A percentile compares a stretch with the other conserved stretches of the same genome.
These are phyloP conservation scores for Carassius auratus DNA, from an alignment of 2,113 vertebrate genomes.

Conservation along the genomic window DNA sequence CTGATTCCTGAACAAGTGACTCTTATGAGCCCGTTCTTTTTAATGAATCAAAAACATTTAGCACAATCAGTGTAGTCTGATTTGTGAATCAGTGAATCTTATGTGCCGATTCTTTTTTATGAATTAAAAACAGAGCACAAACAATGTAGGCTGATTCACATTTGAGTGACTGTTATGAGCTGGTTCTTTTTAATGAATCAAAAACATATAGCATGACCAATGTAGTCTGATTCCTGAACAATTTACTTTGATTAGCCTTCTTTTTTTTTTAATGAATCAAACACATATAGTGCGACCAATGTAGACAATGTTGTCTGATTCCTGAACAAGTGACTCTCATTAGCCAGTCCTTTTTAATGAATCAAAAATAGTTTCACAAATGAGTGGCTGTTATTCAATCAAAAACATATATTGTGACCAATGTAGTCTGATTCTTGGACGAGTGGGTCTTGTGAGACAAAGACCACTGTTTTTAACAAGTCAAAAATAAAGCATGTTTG, in stretches of 20 bases:
- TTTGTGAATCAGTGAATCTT: no score
- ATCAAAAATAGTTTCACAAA: background rate
- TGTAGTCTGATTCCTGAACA: background rate
- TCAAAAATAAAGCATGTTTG: background rate
- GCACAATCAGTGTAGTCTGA: no score
- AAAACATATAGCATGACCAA: background rate
- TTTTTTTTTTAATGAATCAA: background rate
- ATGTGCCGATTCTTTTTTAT: background rate
- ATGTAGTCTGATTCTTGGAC: background rate
- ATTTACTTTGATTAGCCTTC: background rate
- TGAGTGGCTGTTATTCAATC: no score
- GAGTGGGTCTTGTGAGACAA: background rate
- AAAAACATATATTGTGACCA: background rate
- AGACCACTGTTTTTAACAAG: background rate
- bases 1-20: no score
- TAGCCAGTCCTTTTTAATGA: background rate
- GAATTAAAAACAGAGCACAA: background rate
- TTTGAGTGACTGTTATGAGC: background rate
- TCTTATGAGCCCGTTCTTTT: no score
- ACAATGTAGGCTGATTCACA: no score
- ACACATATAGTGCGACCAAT: background rate
- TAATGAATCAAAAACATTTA: no score
- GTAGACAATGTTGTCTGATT: background rate
- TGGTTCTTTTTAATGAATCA: background rate
- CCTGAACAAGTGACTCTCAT: background rate